Base-by-base conservation (phyloP, 2,113 vertebrate genomes). In the Malurus alboscapulatus region DNA sequence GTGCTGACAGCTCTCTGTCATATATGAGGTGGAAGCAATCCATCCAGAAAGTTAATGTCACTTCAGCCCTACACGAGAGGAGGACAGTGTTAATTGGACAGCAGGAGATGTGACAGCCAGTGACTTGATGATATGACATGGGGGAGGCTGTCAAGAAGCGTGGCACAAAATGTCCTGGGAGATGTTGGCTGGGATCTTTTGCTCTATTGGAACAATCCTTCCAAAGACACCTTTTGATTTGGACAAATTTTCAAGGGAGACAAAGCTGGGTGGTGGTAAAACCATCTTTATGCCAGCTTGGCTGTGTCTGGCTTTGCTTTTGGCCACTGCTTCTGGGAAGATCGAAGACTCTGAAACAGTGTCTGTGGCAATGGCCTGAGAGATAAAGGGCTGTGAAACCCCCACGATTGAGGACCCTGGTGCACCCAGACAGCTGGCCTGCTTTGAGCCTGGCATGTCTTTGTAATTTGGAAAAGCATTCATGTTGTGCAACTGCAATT, bases 321-420 rank as follows among this genome's bases (percentile, higher is more conserved):
- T 66, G 38, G 27, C 51, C 8, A 38, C 38, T 38, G 38, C 10
- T 38, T 38, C 38, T 38, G 38, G 38, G 38, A 11, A 38, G 25
- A 45, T 30, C 5, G n/a, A 77, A 25, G 26, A 48, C 14, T 85
- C 53, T 73, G 67, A 20, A 83, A 84, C 4, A 73, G 4, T 9
- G 3, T 22, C 13, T 47, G 32, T 58, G 38, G 14, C 17, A 79
- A 9, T 2, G 3, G 16, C n/a, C 5, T 90, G 45, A 72, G 66
- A 82, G 32, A 17, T 2, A 42, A 44, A 38, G 19, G 14, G 4
- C 8, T 54, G 27, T 27, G 29, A 81, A 92, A 54, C 4, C 4
- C 8, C 3, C 1, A 14, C 0, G 0, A 36, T 22, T 74, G 34
- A 25, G 74, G 32, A 38, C 4, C 9, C 38, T 38, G 38, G 38